phyloP scores from a whole-genome alignment of 2,113 vertebrate genomes.

The Haliaeetus leucogaster region DNA sequence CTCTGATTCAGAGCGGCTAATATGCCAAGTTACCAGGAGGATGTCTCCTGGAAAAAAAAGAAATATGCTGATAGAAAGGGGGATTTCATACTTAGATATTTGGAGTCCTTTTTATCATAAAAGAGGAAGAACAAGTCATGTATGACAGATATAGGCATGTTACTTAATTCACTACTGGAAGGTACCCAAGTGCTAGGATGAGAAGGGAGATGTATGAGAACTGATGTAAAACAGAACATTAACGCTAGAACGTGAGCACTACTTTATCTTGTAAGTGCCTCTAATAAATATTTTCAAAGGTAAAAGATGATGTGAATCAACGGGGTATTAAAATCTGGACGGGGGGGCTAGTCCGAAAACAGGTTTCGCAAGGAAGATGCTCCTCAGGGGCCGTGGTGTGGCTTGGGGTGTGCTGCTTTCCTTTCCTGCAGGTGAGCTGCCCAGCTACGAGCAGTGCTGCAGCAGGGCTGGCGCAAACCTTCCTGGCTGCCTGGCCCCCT shows the following conservation, averaged over 20 bases:
- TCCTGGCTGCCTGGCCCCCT: rapidly evolving
- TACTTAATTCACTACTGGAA: not conserved
- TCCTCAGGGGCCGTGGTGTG: rapidly evolving
- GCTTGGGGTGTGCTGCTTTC: not conserved
- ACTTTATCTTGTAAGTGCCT: not conserved
- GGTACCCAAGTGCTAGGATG: not conserved
- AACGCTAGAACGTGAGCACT: not conserved
- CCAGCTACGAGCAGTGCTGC: not conserved
- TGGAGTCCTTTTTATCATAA: not conserved
- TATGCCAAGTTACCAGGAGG: not conserved
- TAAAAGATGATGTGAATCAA: not conserved
- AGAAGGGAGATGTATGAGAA: not conserved
- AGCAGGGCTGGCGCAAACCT: not conserved
- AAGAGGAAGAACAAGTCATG: not conserved
- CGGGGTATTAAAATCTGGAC: not conserved
- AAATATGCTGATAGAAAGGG: not conserved
- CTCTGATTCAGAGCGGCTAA: not conserved
- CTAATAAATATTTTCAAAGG: not conserved
- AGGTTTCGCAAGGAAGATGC: not conserved
- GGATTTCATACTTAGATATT: not conserved
- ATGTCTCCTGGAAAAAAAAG: not conserved
- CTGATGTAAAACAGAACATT: not conserved
- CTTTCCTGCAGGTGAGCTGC: too few species aligned
- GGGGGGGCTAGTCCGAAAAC: not conserved
- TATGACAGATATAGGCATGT: not conserved